Evolutionary conservation across 2,888 invertebrate species (phyloP), one percentile per base, ranked within the genome.

Genomic region (Villa cingulata): DNA sequence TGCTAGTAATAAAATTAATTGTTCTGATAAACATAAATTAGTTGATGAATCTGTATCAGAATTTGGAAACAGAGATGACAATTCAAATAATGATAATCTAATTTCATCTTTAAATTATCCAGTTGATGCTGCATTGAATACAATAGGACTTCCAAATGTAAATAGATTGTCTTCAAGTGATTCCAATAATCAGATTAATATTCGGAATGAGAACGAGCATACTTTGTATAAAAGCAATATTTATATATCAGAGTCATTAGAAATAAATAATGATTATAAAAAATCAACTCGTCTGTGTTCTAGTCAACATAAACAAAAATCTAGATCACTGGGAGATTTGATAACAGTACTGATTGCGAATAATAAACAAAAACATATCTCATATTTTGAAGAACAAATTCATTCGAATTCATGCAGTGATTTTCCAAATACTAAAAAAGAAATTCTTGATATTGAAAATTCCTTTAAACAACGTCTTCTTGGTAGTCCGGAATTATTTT

Each of bases 221-320:
- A 53, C 60, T 41, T 57, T 68, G 36, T 57, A 58, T n/a, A 60
- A 58, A 40, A 59, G 68, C 32, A 64, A 65, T 46, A 60, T 64
- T 12, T 68, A 68, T 51, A 62, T 68, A 20, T 69, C 69, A 15
- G 59, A 62, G 41, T 59, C 67, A 23, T 46, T 68, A 41, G 65
- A 67, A 52, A 68, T 69, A 44, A 63, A 63, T 42, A 61, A 65
- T 44, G 57, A 59, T 44, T 57, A n/a, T 59, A 43, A 54, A 63
- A 16, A 59, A 64, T 43, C 50, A 37, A 51, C 53, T 3, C 55
- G 54, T 14, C 7, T 6, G 5, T 23, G 23, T 23, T 23, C 7
- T 23, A 23, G 7, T 23, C 51, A 42, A 45, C 49, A 36, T 15
- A 46, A 51, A 19, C 50, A 54, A 38, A 58, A 55, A 44, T 58